phyloP scores from a whole-genome alignment of 2,888 invertebrate genomes.

The Napeogenes sylphis region DNA sequence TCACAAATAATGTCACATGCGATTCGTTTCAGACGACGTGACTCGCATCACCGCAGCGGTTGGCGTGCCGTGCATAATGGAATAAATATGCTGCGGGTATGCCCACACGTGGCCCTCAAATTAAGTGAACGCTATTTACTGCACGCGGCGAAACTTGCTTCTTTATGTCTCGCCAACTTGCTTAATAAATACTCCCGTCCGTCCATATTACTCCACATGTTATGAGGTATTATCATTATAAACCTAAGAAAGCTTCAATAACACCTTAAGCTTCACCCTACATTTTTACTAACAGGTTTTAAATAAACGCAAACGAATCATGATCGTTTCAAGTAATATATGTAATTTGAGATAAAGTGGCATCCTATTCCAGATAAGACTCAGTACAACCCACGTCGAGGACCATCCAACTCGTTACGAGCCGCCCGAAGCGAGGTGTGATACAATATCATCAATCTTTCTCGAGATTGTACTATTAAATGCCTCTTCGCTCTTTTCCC shows the following conservation, averaged over 20 bases:
- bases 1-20: conserved; percentile 79
- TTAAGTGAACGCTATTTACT: conserved; percentile 73
- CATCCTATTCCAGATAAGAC: conserved; percentile 76
- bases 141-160: conserved; percentile 65
- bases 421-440: conserved; percentile 77
- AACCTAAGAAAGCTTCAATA: not conserved
- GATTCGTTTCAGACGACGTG: conserved; percentile 77
- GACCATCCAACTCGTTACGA: conserved; percentile 74
- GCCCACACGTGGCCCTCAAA: conserved; percentile 73
- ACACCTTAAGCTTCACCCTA: conserved; percentile 13
- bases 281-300: conserved; percentile 37
- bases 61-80: conserved; percentile 72
- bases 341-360: conserved; percentile 77
- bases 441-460: conserved; percentile 78
- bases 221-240: not conserved
- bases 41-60: conserved; percentile 72
- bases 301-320: conserved; percentile 57
- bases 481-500: conserved; percentile 75
- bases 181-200: conserved; percentile 50
- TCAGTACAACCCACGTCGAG: conserved; percentile 74
- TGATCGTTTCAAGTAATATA: conserved; percentile 73
- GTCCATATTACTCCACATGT: not conserved
- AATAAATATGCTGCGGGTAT: conserved; percentile 76
- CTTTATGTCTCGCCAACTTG: conserved; percentile 44
- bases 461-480: conserved; percentile 78